These are phyloP conservation scores for Drosophila algonquin DNA, from an alignment of 2,888 invertebrate species.

Conservation along the genomic window DNA sequence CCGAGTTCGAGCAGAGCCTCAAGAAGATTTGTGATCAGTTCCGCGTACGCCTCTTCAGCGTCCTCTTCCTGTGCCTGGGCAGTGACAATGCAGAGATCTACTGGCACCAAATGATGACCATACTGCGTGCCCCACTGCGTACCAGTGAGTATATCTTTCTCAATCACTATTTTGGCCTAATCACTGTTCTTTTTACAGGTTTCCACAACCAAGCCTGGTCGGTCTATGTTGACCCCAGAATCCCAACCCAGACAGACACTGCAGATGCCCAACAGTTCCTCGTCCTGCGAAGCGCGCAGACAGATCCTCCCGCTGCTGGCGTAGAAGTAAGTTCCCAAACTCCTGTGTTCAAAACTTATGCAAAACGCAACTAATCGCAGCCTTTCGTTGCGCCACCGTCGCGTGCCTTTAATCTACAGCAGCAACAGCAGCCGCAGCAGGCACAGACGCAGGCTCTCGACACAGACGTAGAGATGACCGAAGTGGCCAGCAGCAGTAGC, in stretches of 20 bases:
- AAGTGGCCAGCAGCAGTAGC: slow-evolving; percentile 50
- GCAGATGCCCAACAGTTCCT: slow-evolving; percentile 76
- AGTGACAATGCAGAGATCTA: slow-evolving; percentile 80
- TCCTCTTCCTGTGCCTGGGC: slow-evolving; percentile 82
- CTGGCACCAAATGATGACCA: slow-evolving; percentile 81
- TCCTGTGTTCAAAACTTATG: neutral
- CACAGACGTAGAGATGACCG: slow-evolving; percentile 84
- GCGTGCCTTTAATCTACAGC: slow-evolving; percentile 46
- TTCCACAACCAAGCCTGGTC: slow-evolving; percentile 76
- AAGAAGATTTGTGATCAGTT: slow-evolving; percentile 77
- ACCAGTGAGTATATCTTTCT: slow-evolving; percentile 61
- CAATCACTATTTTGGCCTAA: neutral
- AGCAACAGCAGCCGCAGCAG: slow-evolving; percentile 26
- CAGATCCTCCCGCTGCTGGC: slow-evolving; percentile 33
- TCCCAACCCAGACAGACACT: slow-evolving; percentile 67
- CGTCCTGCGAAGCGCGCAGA: slow-evolving; percentile 63
- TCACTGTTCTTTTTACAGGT: slow-evolving; percentile 50
- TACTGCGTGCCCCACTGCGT: slow-evolving; percentile 64
- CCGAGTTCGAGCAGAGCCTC: slow-evolving; percentile 78
- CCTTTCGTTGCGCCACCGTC: slow-evolving; percentile 51
- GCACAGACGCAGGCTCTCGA: slow-evolving; percentile 83
- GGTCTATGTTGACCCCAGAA: slow-evolving; percentile 69
- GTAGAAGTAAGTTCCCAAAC: slow-evolving; percentile 3
- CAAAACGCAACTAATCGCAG: slow-evolving; percentile 36
- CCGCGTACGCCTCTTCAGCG: slow-evolving; percentile 79